These are phyloP conservation scores for Oryzias dopingdopingensis DNA, from an alignment of 2,797 vertebrate species.

Conservation along the genomic window DNA sequence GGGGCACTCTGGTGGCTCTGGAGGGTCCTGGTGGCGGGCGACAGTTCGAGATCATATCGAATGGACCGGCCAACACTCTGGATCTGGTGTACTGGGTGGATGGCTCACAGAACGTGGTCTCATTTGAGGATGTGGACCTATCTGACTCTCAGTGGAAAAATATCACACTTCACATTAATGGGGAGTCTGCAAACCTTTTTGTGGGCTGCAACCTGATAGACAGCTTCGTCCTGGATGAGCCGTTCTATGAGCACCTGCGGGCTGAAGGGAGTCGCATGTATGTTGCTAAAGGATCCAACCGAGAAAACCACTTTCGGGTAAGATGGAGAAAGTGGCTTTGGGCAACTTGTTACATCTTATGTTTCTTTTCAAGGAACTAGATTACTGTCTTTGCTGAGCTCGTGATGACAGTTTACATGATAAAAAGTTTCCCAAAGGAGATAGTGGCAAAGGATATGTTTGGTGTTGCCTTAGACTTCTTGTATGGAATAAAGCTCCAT, in stretches of 20 bases:
- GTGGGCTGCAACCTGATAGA: constrained; percentile 93
- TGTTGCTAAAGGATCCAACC: constrained; percentile 86
- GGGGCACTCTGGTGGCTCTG: constrained; percentile 89
- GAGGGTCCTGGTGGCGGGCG: constrained; percentile 83
- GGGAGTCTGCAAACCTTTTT: constrained; percentile 90
- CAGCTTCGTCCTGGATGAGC: constrained; percentile 92
- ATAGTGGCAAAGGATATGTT: constrained; percentile 20
- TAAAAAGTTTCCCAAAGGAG: constrained; percentile 35
- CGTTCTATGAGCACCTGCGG: constrained; percentile 90
- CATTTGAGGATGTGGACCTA: constrained; percentile 95
- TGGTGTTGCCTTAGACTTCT: constrained; percentile 21
- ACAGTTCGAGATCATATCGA: constrained; percentile 94
- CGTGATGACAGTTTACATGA: constrained; percentile 35
- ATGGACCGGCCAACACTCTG: constrained; percentile 91
- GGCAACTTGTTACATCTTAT: constrained; percentile 15
- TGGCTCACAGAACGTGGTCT: constrained; percentile 85
- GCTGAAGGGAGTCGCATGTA: constrained; percentile 87
- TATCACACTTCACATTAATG: constrained; percentile 88
- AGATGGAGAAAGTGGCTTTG: constrained; percentile 34
- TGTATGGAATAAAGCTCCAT: constrained; percentile 28
- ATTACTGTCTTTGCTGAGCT: constrained; percentile 27
- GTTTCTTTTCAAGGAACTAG: constrained; percentile 24
- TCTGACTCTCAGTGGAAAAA: constrained; percentile 97
- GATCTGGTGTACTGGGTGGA: constrained; percentile 93
- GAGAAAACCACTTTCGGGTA: constrained; percentile 96